Conservation (phyloP, 2,797 vertebrate genomes). For the Lutjanus campechanus region DNA sequence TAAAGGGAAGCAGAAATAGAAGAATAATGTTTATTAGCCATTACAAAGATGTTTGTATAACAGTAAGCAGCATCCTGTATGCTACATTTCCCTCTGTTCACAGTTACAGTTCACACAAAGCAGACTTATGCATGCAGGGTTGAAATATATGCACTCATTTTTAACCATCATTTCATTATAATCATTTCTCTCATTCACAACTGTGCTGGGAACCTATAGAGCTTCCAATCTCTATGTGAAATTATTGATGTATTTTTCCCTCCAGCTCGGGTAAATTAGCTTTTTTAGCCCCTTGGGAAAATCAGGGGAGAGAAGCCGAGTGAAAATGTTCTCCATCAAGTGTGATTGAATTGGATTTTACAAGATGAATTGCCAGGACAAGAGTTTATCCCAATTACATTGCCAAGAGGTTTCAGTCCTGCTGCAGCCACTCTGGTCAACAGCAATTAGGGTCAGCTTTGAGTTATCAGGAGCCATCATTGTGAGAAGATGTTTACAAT, state of each 20-base stretch:
- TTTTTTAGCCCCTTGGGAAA: slow-evolving; percentile 67
- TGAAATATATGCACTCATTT: slow-evolving; percentile 33
- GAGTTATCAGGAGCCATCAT: slow-evolving; percentile 67
- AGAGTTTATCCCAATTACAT: slow-evolving; percentile 83
- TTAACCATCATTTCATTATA: slow-evolving; percentile 49
- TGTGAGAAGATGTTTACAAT: slow-evolving; percentile 69
- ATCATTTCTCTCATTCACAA: slow-evolving; percentile 48
- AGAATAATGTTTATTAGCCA: slow-evolving; percentile 32
- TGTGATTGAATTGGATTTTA: slow-evolving; percentile 84
- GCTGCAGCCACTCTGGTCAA: slow-evolving; percentile 71
- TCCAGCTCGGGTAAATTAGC: slow-evolving; percentile 73
- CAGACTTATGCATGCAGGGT: slow-evolving; percentile 16
- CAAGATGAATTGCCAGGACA: slow-evolving; percentile 82
- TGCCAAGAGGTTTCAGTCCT: slow-evolving; percentile 72
- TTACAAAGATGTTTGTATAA: slow-evolving; percentile 40
- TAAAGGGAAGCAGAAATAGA: slow-evolving; percentile 45
- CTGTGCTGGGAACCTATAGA: slow-evolving; percentile 43
- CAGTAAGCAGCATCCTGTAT: slow-evolving; percentile 2
- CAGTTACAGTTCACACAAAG: slow-evolving; percentile 48
- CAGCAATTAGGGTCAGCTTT: slow-evolving; percentile 78
- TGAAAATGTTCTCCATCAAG: slow-evolving; percentile 81
- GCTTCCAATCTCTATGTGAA: slow-evolving; percentile 67
- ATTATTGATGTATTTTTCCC: slow-evolving; percentile 75
- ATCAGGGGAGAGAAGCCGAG: slow-evolving; percentile 59
- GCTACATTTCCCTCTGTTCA: slow-evolving; percentile 14